Conservation (phyloP, 2,888 invertebrate species). For the Pachycephus smyrnensis region DNA sequence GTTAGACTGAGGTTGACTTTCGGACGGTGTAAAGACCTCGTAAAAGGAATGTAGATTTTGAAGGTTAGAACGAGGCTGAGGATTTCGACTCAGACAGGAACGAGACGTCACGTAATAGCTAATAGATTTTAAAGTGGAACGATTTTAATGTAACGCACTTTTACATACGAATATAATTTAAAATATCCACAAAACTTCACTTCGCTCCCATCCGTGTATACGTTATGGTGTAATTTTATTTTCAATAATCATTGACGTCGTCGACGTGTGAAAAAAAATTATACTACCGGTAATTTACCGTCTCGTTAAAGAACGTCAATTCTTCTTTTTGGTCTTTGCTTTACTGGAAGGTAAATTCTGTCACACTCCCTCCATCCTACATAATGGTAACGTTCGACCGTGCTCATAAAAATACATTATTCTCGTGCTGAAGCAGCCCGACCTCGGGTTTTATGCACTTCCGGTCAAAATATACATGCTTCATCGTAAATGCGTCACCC, state of each 20-base stretch:
- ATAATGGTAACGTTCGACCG: neutral
- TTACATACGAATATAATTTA: neutral
- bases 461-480: slow-evolving; percentile 5
- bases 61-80: neutral
- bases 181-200: neutral
- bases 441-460: slow-evolving; percentile 2
- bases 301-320: neutral
- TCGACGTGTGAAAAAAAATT: neutral
- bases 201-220: neutral
- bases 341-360: neutral
- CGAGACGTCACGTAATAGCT: neutral
- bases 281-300: neutral
- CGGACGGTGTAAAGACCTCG: neutral
- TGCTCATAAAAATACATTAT: neutral
- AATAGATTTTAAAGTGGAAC: neutral
- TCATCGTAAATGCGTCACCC: neutral
- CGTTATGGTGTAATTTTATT: neutral
- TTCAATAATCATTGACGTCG: neutral
- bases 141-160: neutral
- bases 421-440: neutral
- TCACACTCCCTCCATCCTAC: neutral
- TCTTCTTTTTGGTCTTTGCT: neutral
- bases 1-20: neutral
- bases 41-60: neutral
- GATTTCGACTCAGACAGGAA: neutral